Base-by-base conservation (phyloP, 2,113 vertebrate genomes). In the Calyptommatus sinebrachiatus region DNA sequence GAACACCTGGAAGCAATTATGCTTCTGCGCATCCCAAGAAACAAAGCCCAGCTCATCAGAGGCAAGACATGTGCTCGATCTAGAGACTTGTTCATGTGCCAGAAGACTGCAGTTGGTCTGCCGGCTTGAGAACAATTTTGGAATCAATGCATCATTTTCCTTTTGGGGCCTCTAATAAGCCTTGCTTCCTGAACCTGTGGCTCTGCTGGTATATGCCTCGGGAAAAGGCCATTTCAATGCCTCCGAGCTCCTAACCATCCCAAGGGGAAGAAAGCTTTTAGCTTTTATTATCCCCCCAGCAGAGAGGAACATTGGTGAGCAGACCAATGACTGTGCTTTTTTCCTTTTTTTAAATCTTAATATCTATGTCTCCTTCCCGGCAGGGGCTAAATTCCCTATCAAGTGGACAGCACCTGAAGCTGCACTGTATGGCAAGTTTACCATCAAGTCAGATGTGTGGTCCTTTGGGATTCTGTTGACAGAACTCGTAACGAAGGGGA, bases 391-490 rank as follows among this genome's bases (percentile, higher is more conserved):
- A 92, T 99, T 99, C 86, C 98, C 98, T 77, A 99, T 99, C 91
- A 99, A 99, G 91, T 99, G 98, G 98, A 99, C 98, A 0, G 98
- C 98, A 45, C 98, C 98, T 0, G 98, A 99, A 91, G 98, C 98
- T 0, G 98, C 98, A 0, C 95, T 99, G 45, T 99, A 95, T 4
- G 97, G 98, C 78, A 97, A 90, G 88, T 99, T 99, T 88, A 98
- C 97, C 93, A 97, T 99, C 94, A 99, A 99, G 89, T 99, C 98
- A 0, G 98, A 99, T 0, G 97, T 99, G 62, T 99, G 98, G 98
- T 99, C 98, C 85, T 99, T 99, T 2, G 98, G 98, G 83, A 97
- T 99, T 91, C 94, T 99, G 29, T 93, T 99, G 77, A 99, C 97
- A 0, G 98, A 99, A 90, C 96, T 99, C 84, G 97, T 99, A 92